A percentile compares a stretch with the other conserved stretches of the same genome.
phyloP scores from a whole-genome alignment of 2,888 invertebrate genomes.

The Volucella inanis region DNA sequence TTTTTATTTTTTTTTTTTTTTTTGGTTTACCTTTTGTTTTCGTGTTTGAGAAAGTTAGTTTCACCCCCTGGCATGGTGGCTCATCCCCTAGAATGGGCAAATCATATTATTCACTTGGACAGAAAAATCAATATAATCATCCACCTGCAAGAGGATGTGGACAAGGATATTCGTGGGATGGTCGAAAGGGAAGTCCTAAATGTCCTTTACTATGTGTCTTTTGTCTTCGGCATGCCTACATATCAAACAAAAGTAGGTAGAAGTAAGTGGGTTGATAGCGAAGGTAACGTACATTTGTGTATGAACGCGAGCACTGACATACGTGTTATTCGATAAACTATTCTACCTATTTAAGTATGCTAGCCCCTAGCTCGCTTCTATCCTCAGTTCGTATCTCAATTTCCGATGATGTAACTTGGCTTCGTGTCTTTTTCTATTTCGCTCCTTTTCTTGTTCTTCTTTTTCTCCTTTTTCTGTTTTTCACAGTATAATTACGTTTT shows the following conservation, averaged over 20 bases:
- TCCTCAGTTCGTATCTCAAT: neutral
- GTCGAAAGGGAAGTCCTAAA: slow-evolving; percentile 21
- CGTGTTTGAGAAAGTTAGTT: slow-evolving; percentile 33
- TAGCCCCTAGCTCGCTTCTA: slow-evolving; percentile 37
- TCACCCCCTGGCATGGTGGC: neutral
- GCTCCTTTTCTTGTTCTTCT: neutral
- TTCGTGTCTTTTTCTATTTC: neutral
- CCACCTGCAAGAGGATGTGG: slow-evolving; percentile 49
- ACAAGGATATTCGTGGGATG: slow-evolving; percentile 46
- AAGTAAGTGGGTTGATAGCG: slow-evolving; percentile 33
- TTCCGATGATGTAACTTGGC: slow-evolving; percentile 41
- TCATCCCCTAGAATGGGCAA: slow-evolving; percentile 28
- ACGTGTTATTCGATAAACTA: slow-evolving; percentile 32
- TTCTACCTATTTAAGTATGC: slow-evolving; percentile 41
- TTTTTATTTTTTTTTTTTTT: too few species aligned
- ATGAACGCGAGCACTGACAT: neutral
- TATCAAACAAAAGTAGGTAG: neutral
- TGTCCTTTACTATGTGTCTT: slow-evolving; percentile 30
- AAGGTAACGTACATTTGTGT: neutral
- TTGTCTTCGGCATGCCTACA: slow-evolving; percentile 17
- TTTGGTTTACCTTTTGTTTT: slow-evolving; percentile 8
- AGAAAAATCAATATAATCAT: slow-evolving; percentile 66
- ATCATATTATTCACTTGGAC: slow-evolving; percentile 69
- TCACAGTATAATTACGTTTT: slow-evolving; percentile 28
- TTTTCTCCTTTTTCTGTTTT: neutral